Evolutionary conservation across 2,113 vertebrate genomes (phyloP), one percentile per base, ranked within the genome.

Genomic region (Dendropsophus ebraccatus): DNA sequence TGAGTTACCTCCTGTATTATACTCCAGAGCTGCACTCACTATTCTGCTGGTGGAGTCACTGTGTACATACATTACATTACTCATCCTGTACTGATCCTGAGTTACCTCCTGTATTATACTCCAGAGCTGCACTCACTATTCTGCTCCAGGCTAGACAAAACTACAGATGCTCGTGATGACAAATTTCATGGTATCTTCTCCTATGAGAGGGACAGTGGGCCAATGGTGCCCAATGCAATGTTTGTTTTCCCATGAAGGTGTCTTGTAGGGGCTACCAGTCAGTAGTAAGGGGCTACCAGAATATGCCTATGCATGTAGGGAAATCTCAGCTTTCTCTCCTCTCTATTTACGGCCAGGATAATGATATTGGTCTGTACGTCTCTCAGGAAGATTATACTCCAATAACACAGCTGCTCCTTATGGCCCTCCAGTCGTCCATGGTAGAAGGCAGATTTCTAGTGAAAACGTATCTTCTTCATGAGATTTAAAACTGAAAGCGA

Each of bases 401-500:
- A 83, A 50, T 90, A 88, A 87, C 0, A 11, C 2, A 87, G 84
- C 77, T 76, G 80, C 30, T 10, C 1, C 7, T 11, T 14, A 81
- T 8, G 25, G 87, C 78, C 81, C 17, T 9, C 65, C 84, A 87
- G 21, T 13, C 82, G 58, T 62, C 30, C 62, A 52, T 87, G 56
- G 65, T 87, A 89, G 30, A 88, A 90, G 89, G 89, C 12, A 14
- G 88, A 52, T 90, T 90, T 87, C 86, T 88, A 70, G 28, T 80
- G 88, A 92, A 90, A 90, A 92, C 84, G 45, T 90, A 88, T 89
- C 84, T 86, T 86, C 76, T 87, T 87, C 88, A 86, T 69, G 90
- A 88, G 89, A 93, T 45, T 89, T 77, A 77, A 88, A 87, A 90
- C 87, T 89, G 90, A 92, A 93, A 91, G 84, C 87, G 89, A 88